A percentile compares a stretch with the other conserved stretches of the same genome.
Evolutionary conservation across 2,888 invertebrate genomes (phyloP).

Genomic region (Eupithecia pulchellata): DNA sequence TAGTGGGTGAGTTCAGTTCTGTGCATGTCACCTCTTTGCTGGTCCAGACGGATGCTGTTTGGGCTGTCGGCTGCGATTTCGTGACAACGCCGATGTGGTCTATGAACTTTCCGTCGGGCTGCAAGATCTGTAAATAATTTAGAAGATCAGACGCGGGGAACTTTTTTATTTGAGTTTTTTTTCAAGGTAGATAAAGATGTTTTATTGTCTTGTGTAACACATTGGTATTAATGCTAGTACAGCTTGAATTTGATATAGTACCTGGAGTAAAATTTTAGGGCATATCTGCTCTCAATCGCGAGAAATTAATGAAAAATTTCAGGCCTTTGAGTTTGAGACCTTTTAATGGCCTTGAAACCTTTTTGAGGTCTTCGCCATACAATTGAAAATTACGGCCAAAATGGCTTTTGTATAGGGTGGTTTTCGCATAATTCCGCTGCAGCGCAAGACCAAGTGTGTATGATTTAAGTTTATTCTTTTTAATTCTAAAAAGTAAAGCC

Average conservation of each 20-base stretch:
- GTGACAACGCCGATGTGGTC: slow-evolving; percentile 85
- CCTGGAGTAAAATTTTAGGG: no score
- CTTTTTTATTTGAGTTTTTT: background rate
- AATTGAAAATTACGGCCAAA: no score
- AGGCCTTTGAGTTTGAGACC: no score
- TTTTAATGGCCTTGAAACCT: no score
- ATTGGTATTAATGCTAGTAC: no score
- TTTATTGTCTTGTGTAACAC: no score
- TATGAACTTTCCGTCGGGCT: slow-evolving; percentile 86
- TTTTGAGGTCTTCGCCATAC: no score
- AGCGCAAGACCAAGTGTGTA: background rate
- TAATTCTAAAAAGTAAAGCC: slow-evolving; percentile 1
- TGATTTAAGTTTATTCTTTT: background rate
- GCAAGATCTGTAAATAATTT: slow-evolving; percentile 66
- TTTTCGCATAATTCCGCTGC: no score
- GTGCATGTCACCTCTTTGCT: slow-evolving; percentile 70
- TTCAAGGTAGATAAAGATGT: no score
- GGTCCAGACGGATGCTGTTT: slow-evolving; percentile 67
- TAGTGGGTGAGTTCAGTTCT: slow-evolving; percentile 89
- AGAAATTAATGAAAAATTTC: background rate
- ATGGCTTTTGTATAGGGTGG: no score
- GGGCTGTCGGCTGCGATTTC: slow-evolving; percentile 58
- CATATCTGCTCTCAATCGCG: background rate
- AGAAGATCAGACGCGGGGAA: background rate
- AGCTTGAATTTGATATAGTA: no score